These are phyloP conservation scores for Drosophila repleta DNA, from an alignment of 1,140 invertebrate species.

Conservation along the genomic window DNA sequence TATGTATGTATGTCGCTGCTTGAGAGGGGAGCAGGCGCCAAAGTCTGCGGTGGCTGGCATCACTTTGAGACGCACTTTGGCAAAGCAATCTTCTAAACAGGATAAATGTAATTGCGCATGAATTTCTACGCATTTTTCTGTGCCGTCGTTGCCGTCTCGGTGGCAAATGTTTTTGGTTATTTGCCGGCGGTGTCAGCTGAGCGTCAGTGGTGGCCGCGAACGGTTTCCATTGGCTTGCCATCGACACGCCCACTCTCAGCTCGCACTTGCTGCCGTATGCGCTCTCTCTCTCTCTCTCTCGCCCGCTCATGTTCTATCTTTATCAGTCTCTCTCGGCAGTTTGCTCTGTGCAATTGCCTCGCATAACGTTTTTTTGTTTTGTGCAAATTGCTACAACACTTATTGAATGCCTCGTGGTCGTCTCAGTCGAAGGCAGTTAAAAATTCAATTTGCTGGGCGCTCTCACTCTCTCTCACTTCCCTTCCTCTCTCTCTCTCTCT, in stretches of 20 bases:
- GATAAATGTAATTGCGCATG: conserved; percentile 84
- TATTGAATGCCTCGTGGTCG: conserved; percentile 81
- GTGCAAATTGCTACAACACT: conserved; percentile 80
- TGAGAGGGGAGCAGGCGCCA: conserved; percentile 13
- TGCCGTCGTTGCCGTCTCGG: conserved; percentile 50
- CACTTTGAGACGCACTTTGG: conserved; percentile 79
- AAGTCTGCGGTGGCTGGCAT: conserved; percentile 52
- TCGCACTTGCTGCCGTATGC: conserved; percentile 2
- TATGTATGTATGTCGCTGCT: not conserved
- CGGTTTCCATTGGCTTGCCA: conserved; percentile 53
- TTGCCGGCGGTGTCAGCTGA: conserved; percentile 53
- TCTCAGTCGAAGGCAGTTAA: conserved; percentile 81
- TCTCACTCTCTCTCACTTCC: conserved; percentile 12
- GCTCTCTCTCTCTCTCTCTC: conserved; percentile 11
- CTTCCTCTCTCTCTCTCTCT: conserved; percentile 23
- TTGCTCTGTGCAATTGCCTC: conserved; percentile 63
- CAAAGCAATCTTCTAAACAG: conserved; percentile 83
- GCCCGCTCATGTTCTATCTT: conserved; percentile 22
- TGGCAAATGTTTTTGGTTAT: conserved; percentile 65
- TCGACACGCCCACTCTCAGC: conserved; percentile 58
- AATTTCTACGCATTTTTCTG: conserved; percentile 83
- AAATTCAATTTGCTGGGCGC: conserved; percentile 68
- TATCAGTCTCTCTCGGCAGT: conserved; percentile 28
- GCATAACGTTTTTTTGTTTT: conserved; percentile 75
- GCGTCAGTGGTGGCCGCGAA: conserved; percentile 32